phyloP scores from a whole-genome alignment of 92 coral and sea anemone genomes.

The Porites cylindrica region DNA sequence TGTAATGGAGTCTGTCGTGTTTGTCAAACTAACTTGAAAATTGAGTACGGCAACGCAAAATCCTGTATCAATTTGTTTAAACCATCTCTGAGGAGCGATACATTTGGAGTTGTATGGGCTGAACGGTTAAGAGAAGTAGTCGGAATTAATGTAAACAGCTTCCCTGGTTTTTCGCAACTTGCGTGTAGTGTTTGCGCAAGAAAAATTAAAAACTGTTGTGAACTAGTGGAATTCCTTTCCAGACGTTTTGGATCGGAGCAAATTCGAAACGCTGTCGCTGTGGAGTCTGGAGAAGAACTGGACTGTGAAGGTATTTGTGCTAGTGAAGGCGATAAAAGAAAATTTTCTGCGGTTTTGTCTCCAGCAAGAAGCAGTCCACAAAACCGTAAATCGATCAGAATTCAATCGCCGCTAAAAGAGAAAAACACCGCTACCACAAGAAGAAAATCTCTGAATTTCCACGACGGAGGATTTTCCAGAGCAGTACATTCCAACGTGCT shows the following conservation, averaged over 20 bases:
- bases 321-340: neutral
- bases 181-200: slow-evolving; percentile 50
- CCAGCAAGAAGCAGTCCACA: neutral
- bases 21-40: neutral
- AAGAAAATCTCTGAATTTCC: too few species aligned
- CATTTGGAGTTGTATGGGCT: slow-evolving; percentile 43
- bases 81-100: slow-evolving; percentile 48
- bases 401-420: neutral
- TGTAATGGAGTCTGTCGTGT: neutral
- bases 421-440: too few species aligned
- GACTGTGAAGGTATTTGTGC: neutral
- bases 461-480: too few species aligned
- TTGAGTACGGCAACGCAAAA: neutral
- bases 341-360: neutral
- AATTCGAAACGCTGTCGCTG: too few species aligned
- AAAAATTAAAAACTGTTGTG: slow-evolving; percentile 33
- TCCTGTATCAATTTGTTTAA: slow-evolving; percentile 49
- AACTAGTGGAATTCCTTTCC: neutral
- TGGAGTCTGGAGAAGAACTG: neutral
- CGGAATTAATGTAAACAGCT: neutral
- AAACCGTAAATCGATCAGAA: neutral
- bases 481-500: too few species aligned
- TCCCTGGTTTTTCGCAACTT: slow-evolving; percentile 36
- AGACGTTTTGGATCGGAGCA: neutral
- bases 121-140: slow-evolving; percentile 5